Percentiles rank a stretch among this genome's conserved stretches.
phyloP scores from a whole-genome alignment of 2,888 invertebrate species.

The Caenorhabditis imperialis region DNA sequence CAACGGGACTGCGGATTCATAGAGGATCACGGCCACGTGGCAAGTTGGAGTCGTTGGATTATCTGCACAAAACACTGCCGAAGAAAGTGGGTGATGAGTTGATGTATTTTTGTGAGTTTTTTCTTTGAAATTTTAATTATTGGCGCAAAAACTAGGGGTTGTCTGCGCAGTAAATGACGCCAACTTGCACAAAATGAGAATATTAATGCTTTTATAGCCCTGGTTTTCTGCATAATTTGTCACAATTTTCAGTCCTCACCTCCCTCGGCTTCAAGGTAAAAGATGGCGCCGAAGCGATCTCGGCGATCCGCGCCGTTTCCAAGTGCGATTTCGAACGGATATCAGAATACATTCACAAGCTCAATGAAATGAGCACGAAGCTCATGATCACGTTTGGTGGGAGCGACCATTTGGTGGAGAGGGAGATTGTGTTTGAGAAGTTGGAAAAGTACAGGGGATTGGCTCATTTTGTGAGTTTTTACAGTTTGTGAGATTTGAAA shows the following conservation, averaged over 20 bases:
- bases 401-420: conserved; percentile 51
- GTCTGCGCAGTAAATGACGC: too few relatives aligned
- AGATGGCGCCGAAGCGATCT: conserved; percentile 43
- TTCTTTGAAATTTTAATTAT: too few relatives aligned
- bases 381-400: conserved; percentile 52
- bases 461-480: conserved; percentile 27
- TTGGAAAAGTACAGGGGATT: conserved; percentile 33
- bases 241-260: conserved; percentile 45
- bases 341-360: conserved; percentile 26
- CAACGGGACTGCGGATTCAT: conserved; percentile 60
- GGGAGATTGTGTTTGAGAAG: conserved; percentile 29
- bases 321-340: conserved; percentile 33
- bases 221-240: not conserved
- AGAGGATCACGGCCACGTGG: conserved; percentile 56
- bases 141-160: too few relatives aligned
- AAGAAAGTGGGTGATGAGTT: conserved; percentile 21
- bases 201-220: not conserved
- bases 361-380: conserved; percentile 35
- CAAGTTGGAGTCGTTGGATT: conserved; percentile 33
- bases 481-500: not conserved
- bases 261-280: conserved; percentile 44
- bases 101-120: conserved; percentile 26
- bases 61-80: conserved; percentile 37
- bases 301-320: conserved; percentile 50
- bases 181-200: too few relatives aligned